A percentile compares a stretch with the other conserved stretches of the same genome.
Evolutionary conservation across 2,888 invertebrate genomes (phyloP).

Genomic region (Parnassius orleans): DNA sequence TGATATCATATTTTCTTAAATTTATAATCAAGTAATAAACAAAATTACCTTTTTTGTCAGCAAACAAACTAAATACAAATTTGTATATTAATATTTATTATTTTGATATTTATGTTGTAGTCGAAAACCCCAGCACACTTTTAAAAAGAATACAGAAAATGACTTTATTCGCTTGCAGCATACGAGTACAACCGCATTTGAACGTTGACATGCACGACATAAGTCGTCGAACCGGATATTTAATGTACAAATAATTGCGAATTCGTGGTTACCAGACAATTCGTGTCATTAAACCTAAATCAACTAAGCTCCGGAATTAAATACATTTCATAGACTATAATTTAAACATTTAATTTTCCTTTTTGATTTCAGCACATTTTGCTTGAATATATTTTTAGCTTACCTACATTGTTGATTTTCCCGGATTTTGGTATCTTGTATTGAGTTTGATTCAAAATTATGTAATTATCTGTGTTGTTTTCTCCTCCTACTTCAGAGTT

Average conservation of each 20-base stretch:
- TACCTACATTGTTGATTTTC: constrained; percentile 17
- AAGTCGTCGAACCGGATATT: constrained; percentile 18
- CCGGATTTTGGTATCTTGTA: constrained; percentile 3
- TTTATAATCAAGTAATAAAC: too few species aligned
- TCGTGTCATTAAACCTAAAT: constrained; percentile 4
- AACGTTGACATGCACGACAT: constrained; percentile 25
- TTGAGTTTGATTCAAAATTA: too few species aligned
- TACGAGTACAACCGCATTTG: constrained; percentile 16
- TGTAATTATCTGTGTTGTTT: too few species aligned
- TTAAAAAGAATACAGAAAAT: constrained; percentile 10
- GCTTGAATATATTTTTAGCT: constrained; percentile 7
- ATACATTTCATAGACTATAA: constrained; percentile 15
- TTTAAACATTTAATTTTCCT: constrained; percentile 11
- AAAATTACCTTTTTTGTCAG: too few species aligned
- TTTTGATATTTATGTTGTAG: constrained; percentile 31
- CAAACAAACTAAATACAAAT: constrained; percentile 7
- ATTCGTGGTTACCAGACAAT: not conserved
- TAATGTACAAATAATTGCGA: constrained; percentile 23
- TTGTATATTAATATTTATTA: not conserved
- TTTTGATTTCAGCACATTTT: constrained; percentile 21
- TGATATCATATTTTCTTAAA: too few species aligned
- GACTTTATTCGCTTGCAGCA: constrained; percentile 30
- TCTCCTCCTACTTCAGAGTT: too few species aligned
- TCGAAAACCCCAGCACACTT: too few species aligned
- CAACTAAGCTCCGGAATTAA: constrained; percentile 8